Evolutionary conservation across 2,797 vertebrate genomes (phyloP).

Genomic region (Macropodus opercularis): DNA sequence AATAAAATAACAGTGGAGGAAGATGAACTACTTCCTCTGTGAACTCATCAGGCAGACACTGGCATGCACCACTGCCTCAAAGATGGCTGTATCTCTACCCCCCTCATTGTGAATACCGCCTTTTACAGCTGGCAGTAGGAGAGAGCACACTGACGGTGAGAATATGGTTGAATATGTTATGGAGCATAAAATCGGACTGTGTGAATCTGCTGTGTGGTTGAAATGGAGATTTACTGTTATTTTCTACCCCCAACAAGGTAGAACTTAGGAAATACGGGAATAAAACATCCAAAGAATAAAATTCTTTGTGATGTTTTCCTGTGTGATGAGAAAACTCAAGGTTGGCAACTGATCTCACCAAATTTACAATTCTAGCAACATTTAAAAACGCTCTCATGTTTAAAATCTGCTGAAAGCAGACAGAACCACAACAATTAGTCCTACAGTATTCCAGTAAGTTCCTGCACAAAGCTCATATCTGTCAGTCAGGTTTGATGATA

Average conservation of each 20-base stretch:
- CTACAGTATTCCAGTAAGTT: neutral
- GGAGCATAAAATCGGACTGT: conserved; percentile 8
- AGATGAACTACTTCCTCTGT: conserved; percentile 66
- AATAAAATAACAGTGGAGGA: conserved; percentile 72
- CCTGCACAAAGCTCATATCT: conserved; percentile 16
- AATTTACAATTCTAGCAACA: conserved; percentile 11
- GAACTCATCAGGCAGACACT: conserved; percentile 68
- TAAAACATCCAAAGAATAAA: conserved; percentile 1
- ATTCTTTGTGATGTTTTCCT: conserved; percentile 8
- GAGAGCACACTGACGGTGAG: conserved; percentile 46
- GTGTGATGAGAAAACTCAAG: conserved; percentile 4
- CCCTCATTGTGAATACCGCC: conserved; percentile 33
- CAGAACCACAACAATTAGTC: neutral
- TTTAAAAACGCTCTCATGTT: conserved; percentile 1
- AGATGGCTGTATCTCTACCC: conserved; percentile 54
- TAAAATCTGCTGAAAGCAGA: conserved; percentile 15
- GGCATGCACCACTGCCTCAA: conserved; percentile 63
- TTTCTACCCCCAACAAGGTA: neutral
- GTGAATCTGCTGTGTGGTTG: conserved; percentile 6
- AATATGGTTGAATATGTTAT: conserved; percentile 21
- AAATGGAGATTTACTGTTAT: neutral
- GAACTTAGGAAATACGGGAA: conserved; percentile 22
- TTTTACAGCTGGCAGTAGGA: conserved; percentile 32
- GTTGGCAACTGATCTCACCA: conserved; percentile 5
- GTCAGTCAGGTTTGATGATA: conserved; percentile 41